A percentile compares a stretch with the other conserved stretches of the same genome.
Evolutionary conservation across 2,797 vertebrate genomes (phyloP).

Genomic region (Chloroceryle amazona): DNA sequence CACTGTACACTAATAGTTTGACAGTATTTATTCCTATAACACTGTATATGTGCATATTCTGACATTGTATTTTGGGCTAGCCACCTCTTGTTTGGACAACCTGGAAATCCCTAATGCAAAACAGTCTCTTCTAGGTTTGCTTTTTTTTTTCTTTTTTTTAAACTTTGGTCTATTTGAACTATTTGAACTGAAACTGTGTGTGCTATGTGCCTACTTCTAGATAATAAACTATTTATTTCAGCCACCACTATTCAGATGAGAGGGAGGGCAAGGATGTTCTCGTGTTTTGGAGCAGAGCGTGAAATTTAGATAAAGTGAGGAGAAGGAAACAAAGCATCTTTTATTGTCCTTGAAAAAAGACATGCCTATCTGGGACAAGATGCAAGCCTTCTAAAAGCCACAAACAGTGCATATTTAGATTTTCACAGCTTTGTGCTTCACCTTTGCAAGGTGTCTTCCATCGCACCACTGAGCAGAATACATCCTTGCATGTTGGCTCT

Average conservation of each 20-base stretch:
- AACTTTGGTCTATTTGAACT: neutral
- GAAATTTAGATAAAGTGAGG: neutral
- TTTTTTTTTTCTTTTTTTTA: neutral
- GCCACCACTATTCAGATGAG: neutral
- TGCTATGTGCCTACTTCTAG: neutral
- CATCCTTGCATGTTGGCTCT: neutral
- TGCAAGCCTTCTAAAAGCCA: neutral
- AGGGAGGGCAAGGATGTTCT: neutral
- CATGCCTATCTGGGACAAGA: neutral
- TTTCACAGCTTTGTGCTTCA: neutral
- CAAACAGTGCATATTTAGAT: neutral
- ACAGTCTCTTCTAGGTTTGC: neutral
- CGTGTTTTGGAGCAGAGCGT: neutral
- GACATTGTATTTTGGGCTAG: neutral
- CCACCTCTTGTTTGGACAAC: neutral
- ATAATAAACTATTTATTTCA: constrained; percentile 13
- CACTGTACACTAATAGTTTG: neutral
- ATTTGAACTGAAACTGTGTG: neutral
- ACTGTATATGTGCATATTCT: neutral
- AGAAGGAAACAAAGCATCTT: neutral
- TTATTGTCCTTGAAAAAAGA: neutral
- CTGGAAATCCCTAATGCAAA: neutral
- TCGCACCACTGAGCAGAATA: neutral
- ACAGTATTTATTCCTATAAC: neutral
- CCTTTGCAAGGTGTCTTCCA: neutral